Base-by-base conservation (phyloP, 1,140 invertebrate species). In the Lethrus apterus region DNA sequence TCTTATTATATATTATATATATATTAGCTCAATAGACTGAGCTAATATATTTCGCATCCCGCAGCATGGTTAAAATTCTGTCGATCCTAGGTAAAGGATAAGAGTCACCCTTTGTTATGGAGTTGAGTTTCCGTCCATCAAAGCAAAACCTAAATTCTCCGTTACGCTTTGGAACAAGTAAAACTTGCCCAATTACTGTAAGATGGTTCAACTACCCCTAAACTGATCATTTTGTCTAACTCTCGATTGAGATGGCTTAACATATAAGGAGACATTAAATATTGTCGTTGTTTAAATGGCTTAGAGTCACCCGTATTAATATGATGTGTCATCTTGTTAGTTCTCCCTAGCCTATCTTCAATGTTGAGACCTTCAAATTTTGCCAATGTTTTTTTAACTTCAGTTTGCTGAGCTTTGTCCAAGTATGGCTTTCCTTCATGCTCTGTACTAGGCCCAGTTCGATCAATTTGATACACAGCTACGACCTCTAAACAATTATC, bases 31-130 rank as follows among this genome's bases (percentile, higher is more conserved):
- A n/a, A n/a, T n/a, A n/a, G n/a, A n/a, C n/a, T n/a, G n/a, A n/a
- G n/a, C 48, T 49, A 2, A 66, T 35, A 47, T 53, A 66, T 21
- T 38, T 54, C n/a, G 62, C 56, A 35, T 62, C 36, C 32, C 38
- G 30, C 5, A 65, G 45, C 20, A 41, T 54, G 38, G 62, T 61
- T 13, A 67, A n/a, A 36, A 36, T 36, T 8, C 34, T 5, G 19
- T 36, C 34, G 7, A 36, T 20, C 10, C 4, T 4, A 7, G 32
- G 32, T 34, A 34, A 34, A 34, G 32, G 32, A 17, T 10, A 34
- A 2, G 32, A 4, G 19, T 34, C 32, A 8, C 19, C 19, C 4
- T 11, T 11, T 4, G 30, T 32, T 8, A 29, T 29, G 24, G 24
- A 29, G n/a, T 31, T 4, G 4, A 10, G 14, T 10, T 4, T 10